Percentiles rank a stretch among this genome's conserved stretches.
Conservation (phyloP, 2,113 vertebrate genomes). For the Agapornis roseicollis region DNA sequence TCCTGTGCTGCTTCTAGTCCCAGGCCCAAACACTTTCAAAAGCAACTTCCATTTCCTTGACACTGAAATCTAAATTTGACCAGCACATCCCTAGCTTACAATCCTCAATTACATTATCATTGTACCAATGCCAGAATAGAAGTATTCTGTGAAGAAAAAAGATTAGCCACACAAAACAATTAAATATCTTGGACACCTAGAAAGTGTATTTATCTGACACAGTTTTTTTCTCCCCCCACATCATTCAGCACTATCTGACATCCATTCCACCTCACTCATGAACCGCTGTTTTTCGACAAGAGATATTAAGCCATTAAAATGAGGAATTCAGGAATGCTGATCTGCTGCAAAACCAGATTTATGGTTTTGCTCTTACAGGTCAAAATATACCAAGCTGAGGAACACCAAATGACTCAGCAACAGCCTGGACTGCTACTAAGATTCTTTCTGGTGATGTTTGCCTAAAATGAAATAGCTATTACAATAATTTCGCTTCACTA, state of each 20-base stretch:
- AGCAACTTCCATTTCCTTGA: neutral
- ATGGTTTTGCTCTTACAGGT: slow-evolving; percentile 22
- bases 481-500: slow-evolving; percentile 31
- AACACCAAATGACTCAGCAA: slow-evolving; percentile 57
- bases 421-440: slow-evolving; percentile 33
- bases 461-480: slow-evolving; percentile 11
- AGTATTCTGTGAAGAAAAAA: neutral
- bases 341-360: slow-evolving; percentile 41
- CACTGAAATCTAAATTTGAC: neutral
- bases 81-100: neutral
- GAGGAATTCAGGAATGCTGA: slow-evolving; percentile 26
- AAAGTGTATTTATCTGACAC: slow-evolving; percentile 32
- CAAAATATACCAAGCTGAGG: slow-evolving; percentile 33
- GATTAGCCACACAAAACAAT: slow-evolving; percentile 9
- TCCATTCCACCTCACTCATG: slow-evolving; percentile 1
- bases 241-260: slow-evolving; percentile 27
- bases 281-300: slow-evolving; percentile 16
- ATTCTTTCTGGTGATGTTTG: slow-evolving; percentile 10
- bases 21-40: neutral
- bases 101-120: neutral
- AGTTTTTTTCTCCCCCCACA: neutral
- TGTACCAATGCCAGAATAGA: neutral
- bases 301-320: slow-evolving; percentile 40
- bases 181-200: neutral
- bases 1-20: neutral